Evolutionary conservation across 2,797 vertebrate species (phyloP).

Genomic region (Gymnothorax reevesii): DNA sequence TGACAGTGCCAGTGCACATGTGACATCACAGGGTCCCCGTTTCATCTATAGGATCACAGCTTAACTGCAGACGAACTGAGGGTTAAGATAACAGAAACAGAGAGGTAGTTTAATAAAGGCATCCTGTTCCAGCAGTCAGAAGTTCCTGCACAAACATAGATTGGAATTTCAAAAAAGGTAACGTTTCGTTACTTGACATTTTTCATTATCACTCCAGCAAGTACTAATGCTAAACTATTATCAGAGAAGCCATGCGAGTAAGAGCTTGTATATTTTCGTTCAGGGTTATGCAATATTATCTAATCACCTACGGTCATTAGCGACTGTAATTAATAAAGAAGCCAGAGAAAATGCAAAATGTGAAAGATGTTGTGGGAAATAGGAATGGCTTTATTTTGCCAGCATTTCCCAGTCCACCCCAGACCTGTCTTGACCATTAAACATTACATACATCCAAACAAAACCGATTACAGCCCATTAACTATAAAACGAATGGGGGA

Average conservation of each 20-base stretch:
- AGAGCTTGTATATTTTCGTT: not conserved
- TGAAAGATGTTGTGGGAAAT: not conserved
- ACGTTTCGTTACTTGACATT: not conserved
- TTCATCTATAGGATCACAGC: slow-evolving; percentile 31
- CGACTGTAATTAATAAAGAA: not conserved
- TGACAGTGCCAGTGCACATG: slow-evolving; percentile 31
- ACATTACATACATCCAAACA: not conserved
- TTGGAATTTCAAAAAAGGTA: not conserved
- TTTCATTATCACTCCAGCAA: not conserved
- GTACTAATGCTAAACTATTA: not conserved
- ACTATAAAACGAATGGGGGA: not conserved
- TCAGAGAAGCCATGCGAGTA: not conserved
- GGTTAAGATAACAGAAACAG: slow-evolving; percentile 27
- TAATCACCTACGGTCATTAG: not conserved
- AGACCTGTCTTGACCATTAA: not conserved
- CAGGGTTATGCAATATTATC: no score
- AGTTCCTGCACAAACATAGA: not conserved
- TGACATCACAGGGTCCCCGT: not conserved
- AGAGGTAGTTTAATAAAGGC: not conserved
- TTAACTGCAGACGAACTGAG: slow-evolving; percentile 9
- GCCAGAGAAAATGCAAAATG: not conserved
- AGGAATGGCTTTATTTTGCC: not conserved
- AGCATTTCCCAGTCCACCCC: not conserved
- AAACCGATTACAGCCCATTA: not conserved
- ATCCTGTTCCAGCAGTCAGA: not conserved